Base-by-base conservation (phyloP, 2,888 invertebrate genomes). In the Chorisops tibialis region DNA sequence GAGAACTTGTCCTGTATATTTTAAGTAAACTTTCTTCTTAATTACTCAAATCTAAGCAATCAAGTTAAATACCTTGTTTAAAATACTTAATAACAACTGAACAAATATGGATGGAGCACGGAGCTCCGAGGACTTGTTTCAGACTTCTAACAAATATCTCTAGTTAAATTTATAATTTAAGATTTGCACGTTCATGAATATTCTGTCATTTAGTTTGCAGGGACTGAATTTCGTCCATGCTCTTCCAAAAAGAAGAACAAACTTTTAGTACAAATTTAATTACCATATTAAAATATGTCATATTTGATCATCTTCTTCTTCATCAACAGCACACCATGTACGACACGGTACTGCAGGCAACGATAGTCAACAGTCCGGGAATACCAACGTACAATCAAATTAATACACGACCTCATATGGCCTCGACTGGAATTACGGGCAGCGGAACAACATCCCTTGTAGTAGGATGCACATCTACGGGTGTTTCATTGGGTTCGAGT, bases 311-410 rank as follows among this genome's bases (percentile, higher is more conserved):
- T 30, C 3, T 16, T 35, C 16, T 12, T 9, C 14, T 9, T 19
- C n/a, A 19, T 56, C 48, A 47, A 9, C 51, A 65, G 65, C 65
- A 61, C 18, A 58, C 45, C 43, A 63, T 59, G 12, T 64, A 63
- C 62, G 65, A 63, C 12, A 63, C 63, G 3, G 52, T 60, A 11
- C 52, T 66, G 37, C 63, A 66, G 52, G 54, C 65, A 4, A 63
- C 62, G 56, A 63, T 65, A 30, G 61, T 61, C 9, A 65, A 63
- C 37, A 64, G 61, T 59, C 41, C 65, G 7, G 59, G 63, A 24
- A 70, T 74, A 67, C 69, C 74, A 71, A 72, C 74, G 68, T 77
- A 74, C 70, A 77, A 75, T 71, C 78, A 77, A 71, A 73, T 76
- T 68, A 76, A 70, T 63, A 67, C 75, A 62, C 74, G 75, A 63